phyloP scores from a whole-genome alignment of 2,888 invertebrate genomes.

The Microplitis deprimator region DNA sequence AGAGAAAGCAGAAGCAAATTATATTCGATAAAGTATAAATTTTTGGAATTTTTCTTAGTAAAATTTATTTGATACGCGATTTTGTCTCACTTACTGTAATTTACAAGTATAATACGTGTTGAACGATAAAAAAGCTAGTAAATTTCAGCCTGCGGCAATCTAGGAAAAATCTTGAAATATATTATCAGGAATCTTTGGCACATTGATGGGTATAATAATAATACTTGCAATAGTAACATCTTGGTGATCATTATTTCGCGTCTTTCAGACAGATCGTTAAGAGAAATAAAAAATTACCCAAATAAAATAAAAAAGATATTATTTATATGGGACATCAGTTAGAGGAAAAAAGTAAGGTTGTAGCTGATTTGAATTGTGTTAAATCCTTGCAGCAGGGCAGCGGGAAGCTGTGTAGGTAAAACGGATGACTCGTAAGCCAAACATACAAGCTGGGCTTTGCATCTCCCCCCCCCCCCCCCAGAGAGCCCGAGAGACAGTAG shows the following conservation, averaged over 20 bases:
- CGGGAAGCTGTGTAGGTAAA: neutral
- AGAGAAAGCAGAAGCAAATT: neutral
- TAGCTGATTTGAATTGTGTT: conserved; percentile 30
- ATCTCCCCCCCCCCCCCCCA: neutral
- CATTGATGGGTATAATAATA: neutral
- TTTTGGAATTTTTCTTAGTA: neutral
- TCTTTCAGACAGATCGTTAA: neutral
- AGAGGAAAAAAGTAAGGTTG: conserved; percentile 1
- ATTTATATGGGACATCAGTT: neutral
- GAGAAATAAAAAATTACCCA: neutral
- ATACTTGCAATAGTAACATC: neutral
- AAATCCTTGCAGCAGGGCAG: conserved; percentile 1
- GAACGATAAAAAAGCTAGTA: neutral
- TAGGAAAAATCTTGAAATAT: neutral
- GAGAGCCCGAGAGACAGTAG: neutral
- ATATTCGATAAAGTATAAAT: neutral
- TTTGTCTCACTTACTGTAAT: neutral
- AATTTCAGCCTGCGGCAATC: neutral
- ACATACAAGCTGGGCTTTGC: neutral
- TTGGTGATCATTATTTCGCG: neutral
- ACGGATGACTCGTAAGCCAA: neutral
- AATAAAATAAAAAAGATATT: neutral
- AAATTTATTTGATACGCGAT: neutral
- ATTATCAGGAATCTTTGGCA: neutral
- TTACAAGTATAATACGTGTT: neutral